phyloP scores from a whole-genome alignment of 2,113 vertebrate genomes.

The Myanophis thanlyinensis region DNA sequence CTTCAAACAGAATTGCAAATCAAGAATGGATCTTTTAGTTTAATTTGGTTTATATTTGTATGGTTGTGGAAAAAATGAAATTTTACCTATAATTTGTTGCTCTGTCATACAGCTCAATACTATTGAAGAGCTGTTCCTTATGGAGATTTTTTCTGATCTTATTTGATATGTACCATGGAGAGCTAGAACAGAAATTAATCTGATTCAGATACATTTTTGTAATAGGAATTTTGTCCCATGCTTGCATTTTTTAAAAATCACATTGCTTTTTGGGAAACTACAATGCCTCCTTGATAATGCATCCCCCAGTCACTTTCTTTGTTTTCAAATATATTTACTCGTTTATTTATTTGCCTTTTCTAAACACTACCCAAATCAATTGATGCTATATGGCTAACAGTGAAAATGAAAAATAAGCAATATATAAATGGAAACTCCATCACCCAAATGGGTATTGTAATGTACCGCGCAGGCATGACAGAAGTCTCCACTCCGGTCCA shows the following conservation, averaged over 20 bases:
- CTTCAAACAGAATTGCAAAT: slow-evolving; percentile 31
- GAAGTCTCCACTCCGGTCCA: too few relatives aligned
- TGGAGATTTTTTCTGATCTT: background rate
- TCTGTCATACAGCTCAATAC: background rate
- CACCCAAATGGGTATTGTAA: too few relatives aligned
- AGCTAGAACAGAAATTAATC: background rate
- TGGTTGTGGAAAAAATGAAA: background rate
- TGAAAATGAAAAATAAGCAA: background rate
- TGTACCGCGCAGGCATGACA: too few relatives aligned
- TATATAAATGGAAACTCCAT: background rate
- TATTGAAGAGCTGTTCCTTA: background rate
- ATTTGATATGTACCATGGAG: background rate
- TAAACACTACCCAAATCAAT: background rate
- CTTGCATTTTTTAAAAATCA: background rate
- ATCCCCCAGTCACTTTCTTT: background rate
- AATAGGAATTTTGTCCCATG: background rate
- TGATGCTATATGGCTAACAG: background rate
- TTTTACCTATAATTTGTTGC: background rate
- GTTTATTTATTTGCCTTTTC: background rate
- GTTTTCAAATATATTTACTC: background rate
- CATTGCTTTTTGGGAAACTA: background rate
- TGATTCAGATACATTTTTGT: background rate
- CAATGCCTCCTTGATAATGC: background rate
- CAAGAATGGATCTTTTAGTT: slow-evolving; percentile 3
- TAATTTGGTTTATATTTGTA: slow-evolving; percentile 10